Conservation (phyloP, 2,888 invertebrate species). For the Auanema sp. region DNA sequence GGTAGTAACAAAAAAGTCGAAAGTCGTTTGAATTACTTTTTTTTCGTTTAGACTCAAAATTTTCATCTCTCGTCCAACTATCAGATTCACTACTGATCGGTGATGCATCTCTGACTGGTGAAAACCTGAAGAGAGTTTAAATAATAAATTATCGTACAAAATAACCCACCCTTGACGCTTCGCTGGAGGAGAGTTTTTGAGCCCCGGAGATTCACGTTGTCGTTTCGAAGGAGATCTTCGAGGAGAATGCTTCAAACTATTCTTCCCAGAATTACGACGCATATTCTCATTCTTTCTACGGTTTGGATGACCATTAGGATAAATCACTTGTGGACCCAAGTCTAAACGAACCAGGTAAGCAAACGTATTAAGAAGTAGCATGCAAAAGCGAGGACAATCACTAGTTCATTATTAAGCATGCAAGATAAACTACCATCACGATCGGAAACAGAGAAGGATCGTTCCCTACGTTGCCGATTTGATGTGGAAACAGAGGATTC, state of each 20-base stretch:
- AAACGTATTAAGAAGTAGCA: too few relatives aligned
- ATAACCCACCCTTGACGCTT: slow-evolving; percentile 3
- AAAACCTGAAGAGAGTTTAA: slow-evolving; percentile 4
- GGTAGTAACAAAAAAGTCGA: background rate
- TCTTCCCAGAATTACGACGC: slow-evolving; percentile 7
- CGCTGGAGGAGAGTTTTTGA: background rate
- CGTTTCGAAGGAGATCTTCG: background rate
- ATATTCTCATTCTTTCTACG: background rate
- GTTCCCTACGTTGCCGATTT: too few relatives aligned
- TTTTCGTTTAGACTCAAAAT: background rate
- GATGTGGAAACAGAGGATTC: too few relatives aligned
- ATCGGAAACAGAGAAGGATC: background rate
- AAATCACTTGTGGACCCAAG: slow-evolving; percentile 35
- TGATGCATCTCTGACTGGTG: slow-evolving; percentile 7
- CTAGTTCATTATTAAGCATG: background rate
- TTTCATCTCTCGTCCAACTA: slow-evolving; percentile 12
- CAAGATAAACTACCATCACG: background rate
- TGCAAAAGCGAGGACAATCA: background rate
- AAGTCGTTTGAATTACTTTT: slow-evolving; percentile 9
- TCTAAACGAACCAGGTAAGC: too few relatives aligned
- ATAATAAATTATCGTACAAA: background rate
- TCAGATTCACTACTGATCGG: slow-evolving; percentile 37
- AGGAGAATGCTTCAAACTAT: slow-evolving; percentile 8
- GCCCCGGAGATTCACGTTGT: slow-evolving; percentile 3
- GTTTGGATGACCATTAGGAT: slow-evolving; percentile 22